Percentiles rank a stretch among this genome's conserved stretches.
Conservation (phyloP, 2,888 invertebrate genomes). For the Lordiphosa andalusiaca region DNA sequence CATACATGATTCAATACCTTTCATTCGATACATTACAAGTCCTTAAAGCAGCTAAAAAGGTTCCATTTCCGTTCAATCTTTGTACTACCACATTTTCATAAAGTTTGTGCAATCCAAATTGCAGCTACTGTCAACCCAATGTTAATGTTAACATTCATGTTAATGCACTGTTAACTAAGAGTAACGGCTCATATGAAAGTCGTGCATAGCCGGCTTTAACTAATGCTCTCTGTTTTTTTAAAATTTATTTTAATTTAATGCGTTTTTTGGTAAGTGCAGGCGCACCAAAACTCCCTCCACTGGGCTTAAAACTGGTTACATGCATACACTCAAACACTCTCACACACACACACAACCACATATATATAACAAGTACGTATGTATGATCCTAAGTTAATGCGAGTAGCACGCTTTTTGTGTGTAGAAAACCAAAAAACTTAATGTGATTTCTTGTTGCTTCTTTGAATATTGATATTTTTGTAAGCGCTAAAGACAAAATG, state of each 20-base stretch:
- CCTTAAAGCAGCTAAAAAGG: no score
- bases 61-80: no score
- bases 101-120: no score
- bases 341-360: constrained; percentile 12
- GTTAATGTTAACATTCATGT: no score
- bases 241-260: constrained; percentile 3
- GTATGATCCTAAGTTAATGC: constrained; percentile 41
- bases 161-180: no score
- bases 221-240: constrained; percentile 3
- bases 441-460: constrained; percentile 76
- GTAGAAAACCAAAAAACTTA: constrained; percentile 45
- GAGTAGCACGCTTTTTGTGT: constrained; percentile 69
- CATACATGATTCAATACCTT: no score
- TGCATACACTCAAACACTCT: constrained; percentile 12
- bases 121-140: no score
- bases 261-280: constrained; percentile 54
- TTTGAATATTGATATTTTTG: constrained; percentile 68
- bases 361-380: constrained; percentile 26
- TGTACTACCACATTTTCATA: no score
- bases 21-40: no score
- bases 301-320: constrained; percentile 51
- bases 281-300: constrained; percentile 65
- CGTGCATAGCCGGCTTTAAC: neutral
- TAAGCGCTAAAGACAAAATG: constrained; percentile 49
- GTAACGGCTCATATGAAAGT: no score